Conservation (phyloP, 1,140 invertebrate species). For the Euborellia annulipes region DNA sequence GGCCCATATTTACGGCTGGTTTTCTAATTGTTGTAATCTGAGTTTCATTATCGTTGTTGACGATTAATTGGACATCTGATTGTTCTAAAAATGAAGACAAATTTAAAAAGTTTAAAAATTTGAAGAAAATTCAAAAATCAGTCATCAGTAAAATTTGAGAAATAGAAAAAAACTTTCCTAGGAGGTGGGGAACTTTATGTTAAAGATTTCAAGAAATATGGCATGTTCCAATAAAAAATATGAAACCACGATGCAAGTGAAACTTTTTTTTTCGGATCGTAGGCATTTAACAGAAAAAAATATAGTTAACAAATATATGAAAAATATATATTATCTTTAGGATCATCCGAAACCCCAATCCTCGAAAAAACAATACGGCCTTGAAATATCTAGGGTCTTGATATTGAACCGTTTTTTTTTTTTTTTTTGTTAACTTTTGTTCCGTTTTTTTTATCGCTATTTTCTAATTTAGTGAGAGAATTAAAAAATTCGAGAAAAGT, state of each 20-base stretch:
- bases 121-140: slow-evolving; percentile 4
- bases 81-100: slow-evolving; percentile 32
- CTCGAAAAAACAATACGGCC: slow-evolving; percentile 9
- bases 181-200: neutral
- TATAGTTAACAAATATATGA: too few species aligned
- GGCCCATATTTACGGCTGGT: slow-evolving; percentile 62
- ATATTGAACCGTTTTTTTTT: too few species aligned
- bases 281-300: too few species aligned
- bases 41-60: slow-evolving; percentile 36
- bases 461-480: too few species aligned
- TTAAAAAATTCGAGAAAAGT: too few species aligned
- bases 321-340: slow-evolving; percentile 5
- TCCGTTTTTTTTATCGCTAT: too few species aligned
- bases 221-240: neutral
- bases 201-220: slow-evolving; percentile 1
- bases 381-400: slow-evolving; percentile 28
- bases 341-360: slow-evolving; percentile 21
- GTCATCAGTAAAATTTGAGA: slow-evolving; percentile 9
- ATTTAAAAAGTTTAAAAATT: too few species aligned
- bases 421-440: too few species aligned
- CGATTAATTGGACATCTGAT: slow-evolving; percentile 34
- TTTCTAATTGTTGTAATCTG: slow-evolving; percentile 63
- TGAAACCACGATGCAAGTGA: too few species aligned
- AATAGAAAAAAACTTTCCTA: slow-evolving; percentile 7
- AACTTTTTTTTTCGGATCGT: too few species aligned